Percentiles rank a stretch among this genome's conserved stretches.
Conservation (phyloP, 2,797 vertebrate species). For the Enteromius fasciolatus region DNA sequence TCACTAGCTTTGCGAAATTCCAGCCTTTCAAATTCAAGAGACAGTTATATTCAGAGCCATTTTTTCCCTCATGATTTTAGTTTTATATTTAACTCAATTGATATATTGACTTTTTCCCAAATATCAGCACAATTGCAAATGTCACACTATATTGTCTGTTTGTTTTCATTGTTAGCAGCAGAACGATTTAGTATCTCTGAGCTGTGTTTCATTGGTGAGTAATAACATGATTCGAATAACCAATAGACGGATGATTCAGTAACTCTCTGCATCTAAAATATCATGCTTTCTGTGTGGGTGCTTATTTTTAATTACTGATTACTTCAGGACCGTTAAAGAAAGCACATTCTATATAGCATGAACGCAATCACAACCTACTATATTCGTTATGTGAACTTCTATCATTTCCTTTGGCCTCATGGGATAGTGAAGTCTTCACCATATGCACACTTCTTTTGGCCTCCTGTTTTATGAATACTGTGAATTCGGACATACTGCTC, state of each 20-base stretch:
- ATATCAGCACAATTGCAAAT: background rate
- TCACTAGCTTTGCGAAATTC: background rate
- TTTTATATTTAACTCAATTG: background rate
- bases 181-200: background rate
- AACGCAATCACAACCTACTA: no score
- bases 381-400: background rate
- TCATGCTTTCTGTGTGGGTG: background rate
- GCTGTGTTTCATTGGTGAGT: background rate
- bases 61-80: background rate
- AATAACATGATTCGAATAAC: no score
- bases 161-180: background rate
- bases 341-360: background rate
- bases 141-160: background rate
- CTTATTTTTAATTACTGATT: background rate
- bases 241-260: background rate
- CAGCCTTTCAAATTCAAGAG: background rate
- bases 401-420: background rate
- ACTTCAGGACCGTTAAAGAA: background rate
- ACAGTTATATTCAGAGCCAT: background rate
- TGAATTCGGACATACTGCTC: background rate
- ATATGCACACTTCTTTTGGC: background rate
- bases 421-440: background rate
- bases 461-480: background rate
- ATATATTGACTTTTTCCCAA: background rate
- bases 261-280: background rate